Conservation (phyloP, 2,888 invertebrate genomes). For the Caenorhabditis virilis region DNA sequence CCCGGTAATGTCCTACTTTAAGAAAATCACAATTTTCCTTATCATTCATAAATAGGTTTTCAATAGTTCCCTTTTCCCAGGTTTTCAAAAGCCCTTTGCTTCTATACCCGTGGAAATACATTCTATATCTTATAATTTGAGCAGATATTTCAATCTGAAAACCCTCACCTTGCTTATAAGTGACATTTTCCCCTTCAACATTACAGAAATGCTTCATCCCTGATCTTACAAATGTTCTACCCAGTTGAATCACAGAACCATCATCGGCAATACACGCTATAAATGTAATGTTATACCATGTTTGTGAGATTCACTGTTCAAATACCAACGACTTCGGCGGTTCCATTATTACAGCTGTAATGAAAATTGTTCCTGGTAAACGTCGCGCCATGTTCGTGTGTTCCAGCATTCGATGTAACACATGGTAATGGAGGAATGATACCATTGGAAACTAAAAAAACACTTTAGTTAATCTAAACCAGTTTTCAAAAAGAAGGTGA, state of each 20-base stretch:
- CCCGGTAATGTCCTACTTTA: too few relatives aligned
- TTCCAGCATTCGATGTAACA: conserved; percentile 59
- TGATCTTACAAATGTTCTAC: conserved; percentile 57
- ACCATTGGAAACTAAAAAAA: conserved; percentile 49
- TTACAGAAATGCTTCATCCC: conserved; percentile 63
- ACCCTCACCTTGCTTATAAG: conserved; percentile 64
- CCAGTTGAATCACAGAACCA: conserved; percentile 64
- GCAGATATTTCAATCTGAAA: too few relatives aligned
- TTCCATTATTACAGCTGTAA: conserved; percentile 65
- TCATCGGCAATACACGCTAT: conserved; percentile 66
- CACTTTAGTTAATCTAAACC: neutral
- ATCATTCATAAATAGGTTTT: too few relatives aligned
- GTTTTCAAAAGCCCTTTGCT: too few relatives aligned
- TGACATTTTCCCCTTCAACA: conserved; percentile 61
- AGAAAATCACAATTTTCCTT: too few relatives aligned
- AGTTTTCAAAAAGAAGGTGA: too few relatives aligned
- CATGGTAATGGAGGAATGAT: conserved; percentile 63
- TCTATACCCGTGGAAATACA: too few relatives aligned
- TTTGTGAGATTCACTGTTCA: neutral
- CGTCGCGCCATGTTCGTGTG: conserved; percentile 64
- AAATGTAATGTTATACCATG: conserved; percentile 1
- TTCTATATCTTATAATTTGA: too few relatives aligned
- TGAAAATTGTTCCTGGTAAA: conserved; percentile 67
- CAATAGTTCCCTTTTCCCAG: too few relatives aligned
- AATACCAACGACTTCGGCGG: conserved; percentile 66